Base-by-base conservation (phyloP, 2,888 invertebrate genomes). In the Drosophila cracens region DNA sequence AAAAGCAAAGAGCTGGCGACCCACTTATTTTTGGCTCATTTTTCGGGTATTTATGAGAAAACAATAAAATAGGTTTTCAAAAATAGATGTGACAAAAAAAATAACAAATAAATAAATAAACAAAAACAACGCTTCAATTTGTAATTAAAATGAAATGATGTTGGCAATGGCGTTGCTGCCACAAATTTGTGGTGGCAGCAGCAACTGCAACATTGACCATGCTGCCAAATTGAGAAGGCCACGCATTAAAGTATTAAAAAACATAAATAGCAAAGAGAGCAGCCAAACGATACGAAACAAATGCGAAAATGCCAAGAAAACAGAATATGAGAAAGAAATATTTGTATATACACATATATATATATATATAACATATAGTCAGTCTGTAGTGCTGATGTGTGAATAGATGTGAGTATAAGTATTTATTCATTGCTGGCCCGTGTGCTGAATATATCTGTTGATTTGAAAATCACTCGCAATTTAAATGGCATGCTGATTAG, bases 21-120 rank as follows among this genome's bases (percentile, higher is more conserved):
- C 72, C 46, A 79, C 76, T 79, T 84, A 82, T 89, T 87, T 84
- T 85, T 82, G 83, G 85, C 64, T 74, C 59, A 78, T 82, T 70
- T 65, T 68, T 66, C 53, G 57, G 64, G 70, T 70, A 58, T 59
- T 69, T 68, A 76, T 74, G 56, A 61, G 48, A 66, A 80, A 76
- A 70, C 63, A 49, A 40, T 34, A 38, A 29, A 34, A 46, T 25
- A 27, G 25, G 31, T 10, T 5, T 48, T 29, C 63, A 75, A 61
- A 82, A 87, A 84, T 84, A 82, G 79, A 4, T 27, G 33, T 29
- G 29, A 1, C 27, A 21, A 13, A 36, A n/a, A 36, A 29, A n/a
- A 21, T 21, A 67, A 53, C 0, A 33, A 33, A 33, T 11, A 36
- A 36, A 36, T 16, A 36, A 36, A 36, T 31, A 31, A 31, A 31